Evolutionary conservation across 35 echinoderm and acorn worm genomes (phyloP), one percentile per base, ranked within the genome.

Genomic region (Acanthaster planci): DNA sequence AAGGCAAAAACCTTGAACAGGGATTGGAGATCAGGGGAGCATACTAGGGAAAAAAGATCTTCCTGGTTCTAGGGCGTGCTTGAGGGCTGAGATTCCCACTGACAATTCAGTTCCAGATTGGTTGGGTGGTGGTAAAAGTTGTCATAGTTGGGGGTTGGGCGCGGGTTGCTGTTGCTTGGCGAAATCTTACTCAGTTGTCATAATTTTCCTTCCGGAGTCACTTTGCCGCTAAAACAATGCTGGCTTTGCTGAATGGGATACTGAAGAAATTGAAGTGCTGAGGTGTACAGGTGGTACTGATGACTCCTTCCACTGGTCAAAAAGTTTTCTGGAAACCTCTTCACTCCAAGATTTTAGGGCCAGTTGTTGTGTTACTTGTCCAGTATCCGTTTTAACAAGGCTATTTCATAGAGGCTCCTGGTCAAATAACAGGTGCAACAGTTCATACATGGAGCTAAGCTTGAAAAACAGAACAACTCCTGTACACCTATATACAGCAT

Each of bases 21-120:
- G 64, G 64, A 72, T 72, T 72, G 64, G 64, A 72, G 23, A 72
- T 72, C 64, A 72, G 64, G 30, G 34, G 14, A 34, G 64, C 64
- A 72, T 72, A 72, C 64, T 6, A 12, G 4, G 12, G 42, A 47
- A 47, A 72, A 72, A 72, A 72, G 30, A 34, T 12, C 34, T 72
- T 34, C 19, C 23, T 26, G 64, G 64, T 72, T 72, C 23, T 26
- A 72, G 64, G 30, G 34, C 10, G 64, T 19, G 64, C 64, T 72
- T 72, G 34, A 26, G 64, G 64, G 64, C 26, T 26, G 26, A 72
- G 64, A 72, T 72, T 72, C 64, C 56, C 19, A 47, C 26, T 10
- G 34, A 72, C 64, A 26, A 72, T 34, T 72, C 34, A 34, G 64
- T 72, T 47, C 23, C 26, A 72, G 23, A 72, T 72, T 72, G 18